These are phyloP conservation scores for Homalodisca vitripennis DNA, from an alignment of 1,140 invertebrate species.

Conservation along the genomic window DNA sequence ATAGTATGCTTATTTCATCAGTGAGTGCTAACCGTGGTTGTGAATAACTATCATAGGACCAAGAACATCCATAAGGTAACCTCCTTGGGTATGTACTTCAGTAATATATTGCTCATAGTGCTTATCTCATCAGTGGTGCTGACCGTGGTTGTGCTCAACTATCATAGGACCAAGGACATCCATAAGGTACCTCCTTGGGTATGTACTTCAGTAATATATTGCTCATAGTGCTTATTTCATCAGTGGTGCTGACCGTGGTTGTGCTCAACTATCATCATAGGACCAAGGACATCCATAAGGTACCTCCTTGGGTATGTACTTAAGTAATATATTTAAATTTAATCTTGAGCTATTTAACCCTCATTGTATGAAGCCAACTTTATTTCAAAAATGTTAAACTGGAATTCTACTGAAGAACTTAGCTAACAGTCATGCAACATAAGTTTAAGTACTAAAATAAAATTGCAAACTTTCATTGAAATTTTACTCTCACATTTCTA, in stretches of 20 bases:
- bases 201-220: conserved; percentile 99
- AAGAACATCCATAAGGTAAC: conserved; percentile 97
- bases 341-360: too few relatives aligned
- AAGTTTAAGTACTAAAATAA: too few relatives aligned
- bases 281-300: conserved; percentile 93
- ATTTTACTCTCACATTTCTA: too few relatives aligned
- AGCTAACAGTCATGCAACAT: too few relatives aligned
- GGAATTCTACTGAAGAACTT: too few relatives aligned
- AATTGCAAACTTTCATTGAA: too few relatives aligned
- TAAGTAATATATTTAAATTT: conserved; percentile 16
- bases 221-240: conserved; percentile 99
- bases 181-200: conserved; percentile 96
- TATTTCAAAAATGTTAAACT: too few relatives aligned
- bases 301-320: conserved; percentile 92
- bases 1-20: too few relatives aligned
- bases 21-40: conserved; percentile 96
- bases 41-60: conserved; percentile 96
- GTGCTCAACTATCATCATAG: conserved; percentile 98
- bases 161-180: conserved; percentile 94
- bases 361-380: too few relatives aligned
- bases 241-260: conserved; percentile 95
- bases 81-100: conserved; percentile 98
- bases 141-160: conserved; percentile 97
- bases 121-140: conserved; percentile 97
- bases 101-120: conserved; percentile 99